phyloP scores from a whole-genome alignment of 2,888 invertebrate species.

The Aspidiotus destructor region DNA sequence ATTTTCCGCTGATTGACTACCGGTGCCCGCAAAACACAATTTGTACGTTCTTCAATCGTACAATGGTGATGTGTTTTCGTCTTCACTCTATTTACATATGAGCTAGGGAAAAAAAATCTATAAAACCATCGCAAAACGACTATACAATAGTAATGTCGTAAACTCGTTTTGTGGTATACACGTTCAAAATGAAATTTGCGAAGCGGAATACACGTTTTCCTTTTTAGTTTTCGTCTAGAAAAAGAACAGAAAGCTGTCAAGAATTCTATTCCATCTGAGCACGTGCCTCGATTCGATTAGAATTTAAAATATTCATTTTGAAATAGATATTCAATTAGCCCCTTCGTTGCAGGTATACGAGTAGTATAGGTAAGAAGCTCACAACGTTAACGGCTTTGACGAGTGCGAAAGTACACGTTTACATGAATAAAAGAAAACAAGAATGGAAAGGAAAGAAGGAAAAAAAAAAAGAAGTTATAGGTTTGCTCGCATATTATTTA shows the following conservation, averaged over 20 bases:
- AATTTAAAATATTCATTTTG: constrained; percentile 15
- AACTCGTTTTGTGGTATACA: constrained; percentile 1
- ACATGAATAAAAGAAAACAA: neutral
- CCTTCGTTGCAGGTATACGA: neutral
- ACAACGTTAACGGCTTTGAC: neutral
- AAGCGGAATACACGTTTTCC: constrained; percentile 13
- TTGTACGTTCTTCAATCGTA: constrained; percentile 2
- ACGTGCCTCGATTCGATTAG: constrained; percentile 8
- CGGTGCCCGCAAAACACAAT: neutral
- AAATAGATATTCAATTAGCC: constrained; percentile 18
- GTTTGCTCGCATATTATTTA: neutral
- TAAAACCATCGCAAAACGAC: constrained; percentile 4
- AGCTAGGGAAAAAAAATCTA: neutral
- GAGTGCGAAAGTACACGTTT: constrained; percentile 1
- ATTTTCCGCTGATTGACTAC: constrained; percentile 1
- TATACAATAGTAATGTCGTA: constrained; percentile 4
- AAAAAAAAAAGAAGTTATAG: too few relatives aligned
- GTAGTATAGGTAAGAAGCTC: neutral
- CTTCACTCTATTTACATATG: neutral
- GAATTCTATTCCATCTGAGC: neutral
- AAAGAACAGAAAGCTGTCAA: neutral
- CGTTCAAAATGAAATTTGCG: constrained; percentile 9
- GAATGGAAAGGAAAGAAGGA: neutral
- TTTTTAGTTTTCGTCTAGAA: neutral
- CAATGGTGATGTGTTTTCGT: constrained; percentile 1